phyloP scores from a whole-genome alignment of 2,797 vertebrate genomes.

The Bovichtus diacanthus region DNA sequence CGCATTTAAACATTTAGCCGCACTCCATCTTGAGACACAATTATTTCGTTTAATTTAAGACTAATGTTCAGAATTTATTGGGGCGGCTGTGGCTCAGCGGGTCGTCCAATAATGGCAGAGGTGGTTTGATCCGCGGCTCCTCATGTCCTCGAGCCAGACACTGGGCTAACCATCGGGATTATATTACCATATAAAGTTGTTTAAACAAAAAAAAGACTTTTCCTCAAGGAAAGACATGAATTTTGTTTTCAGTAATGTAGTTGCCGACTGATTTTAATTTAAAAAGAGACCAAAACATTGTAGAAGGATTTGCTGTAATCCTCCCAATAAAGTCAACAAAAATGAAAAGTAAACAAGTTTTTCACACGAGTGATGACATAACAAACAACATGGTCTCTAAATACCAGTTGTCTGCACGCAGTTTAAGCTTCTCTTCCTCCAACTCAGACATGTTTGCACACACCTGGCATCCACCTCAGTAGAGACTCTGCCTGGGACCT shows the following conservation, averaged over 20 bases:
- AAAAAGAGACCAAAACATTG: background rate
- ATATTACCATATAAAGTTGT: background rate
- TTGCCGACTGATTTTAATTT: background rate
- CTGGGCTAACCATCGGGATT: too few relatives aligned
- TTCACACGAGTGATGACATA: background rate
- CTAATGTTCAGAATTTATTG: background rate
- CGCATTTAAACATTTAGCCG: background rate
- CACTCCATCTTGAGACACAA: background rate
- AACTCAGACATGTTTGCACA: background rate
- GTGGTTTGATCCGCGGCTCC: background rate
- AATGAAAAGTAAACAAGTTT: background rate
- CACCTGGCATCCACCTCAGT: conserved; percentile 98
- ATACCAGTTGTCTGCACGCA: background rate
- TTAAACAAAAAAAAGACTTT: background rate
- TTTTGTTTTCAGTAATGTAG: background rate
- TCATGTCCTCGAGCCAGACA: background rate
- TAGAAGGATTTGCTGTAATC: background rate
- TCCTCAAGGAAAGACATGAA: background rate
- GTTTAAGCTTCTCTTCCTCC: background rate
- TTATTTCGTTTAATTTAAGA: background rate
- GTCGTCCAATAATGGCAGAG: background rate
- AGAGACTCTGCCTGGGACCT: conserved; percentile 96
- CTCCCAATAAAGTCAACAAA: background rate
- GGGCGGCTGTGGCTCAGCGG: background rate
- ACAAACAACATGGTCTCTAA: background rate